Evolutionary conservation across 2,797 vertebrate species (phyloP).

Genomic region (Chloroceryle amazona): DNA sequence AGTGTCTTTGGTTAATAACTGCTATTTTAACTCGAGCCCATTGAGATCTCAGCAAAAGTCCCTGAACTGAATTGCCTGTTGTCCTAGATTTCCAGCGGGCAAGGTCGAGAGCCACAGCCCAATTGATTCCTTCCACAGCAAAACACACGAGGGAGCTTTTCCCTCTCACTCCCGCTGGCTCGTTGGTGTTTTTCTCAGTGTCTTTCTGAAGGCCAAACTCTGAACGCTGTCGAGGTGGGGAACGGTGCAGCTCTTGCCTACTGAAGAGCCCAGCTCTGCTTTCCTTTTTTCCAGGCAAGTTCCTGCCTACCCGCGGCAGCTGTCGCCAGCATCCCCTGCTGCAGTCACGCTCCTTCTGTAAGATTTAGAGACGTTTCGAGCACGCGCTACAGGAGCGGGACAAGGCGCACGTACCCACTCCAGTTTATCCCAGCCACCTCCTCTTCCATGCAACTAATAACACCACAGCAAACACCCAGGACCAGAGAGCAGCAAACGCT

Average conservation of each 20-base stretch:
- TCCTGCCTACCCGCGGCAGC: not conserved
- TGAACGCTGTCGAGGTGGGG: fast-evolving
- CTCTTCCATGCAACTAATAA: fast-evolving
- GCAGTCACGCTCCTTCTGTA: not conserved
- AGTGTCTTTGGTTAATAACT: not conserved
- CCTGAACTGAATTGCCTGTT: not conserved
- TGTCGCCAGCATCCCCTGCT: not conserved
- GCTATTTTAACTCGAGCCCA: not conserved
- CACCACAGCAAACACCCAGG: not conserved
- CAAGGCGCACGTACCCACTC: fast-evolving
- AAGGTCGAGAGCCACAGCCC: not conserved
- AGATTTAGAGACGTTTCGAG: fast-evolving
- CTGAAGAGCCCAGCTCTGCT: not conserved
- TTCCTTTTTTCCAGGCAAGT: not conserved
- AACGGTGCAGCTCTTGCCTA: fast-evolving
- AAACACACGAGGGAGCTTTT: not conserved
- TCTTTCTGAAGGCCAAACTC: not conserved
- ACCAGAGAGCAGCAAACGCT: fast-evolving
- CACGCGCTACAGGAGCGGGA: not conserved
- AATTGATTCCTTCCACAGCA: not conserved
- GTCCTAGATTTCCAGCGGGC: not conserved
- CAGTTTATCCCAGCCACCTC: not conserved
- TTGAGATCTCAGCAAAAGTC: not conserved
- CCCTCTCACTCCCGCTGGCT: not conserved
- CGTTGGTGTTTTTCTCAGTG: fast-evolving